Percentiles rank a stretch among this genome's conserved stretches.
Evolutionary conservation across 2,113 vertebrate genomes (phyloP).

Genomic region (Candoia aspera): DNA sequence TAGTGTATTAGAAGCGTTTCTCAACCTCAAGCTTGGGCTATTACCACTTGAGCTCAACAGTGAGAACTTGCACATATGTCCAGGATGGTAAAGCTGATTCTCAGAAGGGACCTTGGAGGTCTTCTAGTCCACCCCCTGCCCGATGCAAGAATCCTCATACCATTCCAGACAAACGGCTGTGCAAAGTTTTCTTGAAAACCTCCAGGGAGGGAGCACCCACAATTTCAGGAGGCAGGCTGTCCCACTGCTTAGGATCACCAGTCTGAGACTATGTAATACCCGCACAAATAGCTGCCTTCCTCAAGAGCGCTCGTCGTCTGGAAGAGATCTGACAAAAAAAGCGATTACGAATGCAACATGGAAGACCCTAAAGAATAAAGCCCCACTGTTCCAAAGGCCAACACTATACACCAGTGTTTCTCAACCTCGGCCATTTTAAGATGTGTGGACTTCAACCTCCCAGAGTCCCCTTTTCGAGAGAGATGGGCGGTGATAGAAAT

Average conservation of each 20-base stretch:
- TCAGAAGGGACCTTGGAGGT: not conserved
- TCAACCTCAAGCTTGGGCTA: not conserved
- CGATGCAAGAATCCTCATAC: not conserved
- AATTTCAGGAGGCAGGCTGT: not conserved
- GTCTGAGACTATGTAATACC: not conserved
- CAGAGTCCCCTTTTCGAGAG: too few relatives aligned
- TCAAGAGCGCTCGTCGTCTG: not conserved
- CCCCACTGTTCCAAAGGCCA: not conserved
- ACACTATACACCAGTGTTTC: too few relatives aligned
- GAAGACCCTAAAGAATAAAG: not conserved
- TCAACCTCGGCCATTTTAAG: too few relatives aligned
- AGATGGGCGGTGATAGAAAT: too few relatives aligned
- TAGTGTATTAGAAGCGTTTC: too few relatives aligned
- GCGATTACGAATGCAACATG: not conserved
- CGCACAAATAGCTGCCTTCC: not conserved
- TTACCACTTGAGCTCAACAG: not conserved
- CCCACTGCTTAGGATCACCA: not conserved
- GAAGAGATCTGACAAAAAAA: not conserved
- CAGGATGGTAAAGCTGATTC: not conserved
- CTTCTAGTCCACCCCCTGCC: not conserved
- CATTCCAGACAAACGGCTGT: not conserved
- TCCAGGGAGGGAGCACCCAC: not conserved
- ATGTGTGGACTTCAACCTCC: not conserved
- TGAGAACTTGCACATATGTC: not conserved
- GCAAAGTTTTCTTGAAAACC: not conserved